Evolutionary conservation across 2,888 invertebrate genomes (phyloP).

Genomic region (Erynnis tages): DNA sequence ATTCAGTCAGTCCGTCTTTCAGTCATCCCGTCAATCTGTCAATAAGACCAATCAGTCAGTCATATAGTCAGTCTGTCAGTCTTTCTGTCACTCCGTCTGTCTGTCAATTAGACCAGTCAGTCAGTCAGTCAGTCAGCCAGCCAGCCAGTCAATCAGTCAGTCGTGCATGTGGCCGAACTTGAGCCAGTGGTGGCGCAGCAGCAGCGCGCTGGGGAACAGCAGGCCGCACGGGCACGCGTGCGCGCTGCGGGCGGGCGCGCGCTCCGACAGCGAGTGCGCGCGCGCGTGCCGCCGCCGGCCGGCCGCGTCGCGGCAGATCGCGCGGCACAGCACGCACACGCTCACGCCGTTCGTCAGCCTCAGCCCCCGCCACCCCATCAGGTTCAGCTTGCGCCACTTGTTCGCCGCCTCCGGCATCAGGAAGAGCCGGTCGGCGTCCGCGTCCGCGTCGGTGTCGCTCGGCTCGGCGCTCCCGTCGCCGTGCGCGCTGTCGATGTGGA

Average conservation of each 20-base stretch:
- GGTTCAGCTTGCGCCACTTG: constrained; percentile 9
- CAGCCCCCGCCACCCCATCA: constrained; percentile 40
- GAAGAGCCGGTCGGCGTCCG: constrained; percentile 31
- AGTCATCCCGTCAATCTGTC: too few relatives aligned
- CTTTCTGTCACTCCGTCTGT: too few relatives aligned
- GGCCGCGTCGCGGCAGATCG: constrained; percentile 39
- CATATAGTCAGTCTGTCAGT: too few relatives aligned
- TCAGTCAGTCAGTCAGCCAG: too few relatives aligned
- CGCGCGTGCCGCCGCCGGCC: constrained; percentile 41
- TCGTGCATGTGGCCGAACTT: too few relatives aligned
- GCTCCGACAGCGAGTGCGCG: constrained; percentile 34
- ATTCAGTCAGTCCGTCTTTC: too few relatives aligned
- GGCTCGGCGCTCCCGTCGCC: neutral
- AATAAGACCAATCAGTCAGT: too few relatives aligned
- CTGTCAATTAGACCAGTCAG: too few relatives aligned
- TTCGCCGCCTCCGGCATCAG: neutral
- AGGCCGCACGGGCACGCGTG: constrained; percentile 51
- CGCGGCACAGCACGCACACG: constrained; percentile 54
- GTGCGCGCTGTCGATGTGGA: constrained; percentile 42
- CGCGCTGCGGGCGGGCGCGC: constrained; percentile 5
- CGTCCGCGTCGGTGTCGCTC: neutral
- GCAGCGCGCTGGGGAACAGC: constrained; percentile 45
- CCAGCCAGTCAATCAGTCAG: too few relatives aligned
- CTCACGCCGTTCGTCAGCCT: constrained; percentile 35
- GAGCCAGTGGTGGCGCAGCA: constrained; percentile 56